Evolutionary conservation across 2,888 invertebrate genomes (phyloP).

Genomic region (Linyphia triangularis): DNA sequence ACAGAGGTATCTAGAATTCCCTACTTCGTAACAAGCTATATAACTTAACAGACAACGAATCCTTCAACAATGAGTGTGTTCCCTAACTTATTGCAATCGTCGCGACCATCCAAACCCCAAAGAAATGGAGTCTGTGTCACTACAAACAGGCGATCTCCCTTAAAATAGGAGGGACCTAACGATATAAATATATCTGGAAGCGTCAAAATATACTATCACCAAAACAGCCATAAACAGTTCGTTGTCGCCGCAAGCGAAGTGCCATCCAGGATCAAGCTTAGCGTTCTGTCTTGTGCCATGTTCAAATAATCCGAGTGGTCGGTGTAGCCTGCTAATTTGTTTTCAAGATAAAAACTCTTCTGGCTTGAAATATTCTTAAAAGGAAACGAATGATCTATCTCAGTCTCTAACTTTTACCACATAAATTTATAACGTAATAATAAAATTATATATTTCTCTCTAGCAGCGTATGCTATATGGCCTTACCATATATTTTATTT

Average conservation of each 20-base stretch:
- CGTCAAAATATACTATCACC: slow-evolving; percentile 67
- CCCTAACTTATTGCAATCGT: slow-evolving; percentile 41
- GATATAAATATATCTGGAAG: slow-evolving; percentile 61
- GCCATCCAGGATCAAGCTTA: not conserved
- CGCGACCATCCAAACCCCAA: slow-evolving; percentile 1
- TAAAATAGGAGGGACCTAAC: slow-evolving; percentile 40
- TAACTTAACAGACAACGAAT: slow-evolving; percentile 72
- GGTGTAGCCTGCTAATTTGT: slow-evolving; percentile 58
- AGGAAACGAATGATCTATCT: slow-evolving; percentile 66
- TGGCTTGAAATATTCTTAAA: slow-evolving; percentile 59
- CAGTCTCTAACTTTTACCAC: slow-evolving; percentile 54
- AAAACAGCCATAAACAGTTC: slow-evolving; percentile 60
- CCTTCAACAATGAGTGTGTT: slow-evolving; percentile 63
- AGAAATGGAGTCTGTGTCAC: not conserved
- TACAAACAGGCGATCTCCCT: slow-evolving; percentile 28
- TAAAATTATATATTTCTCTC: slow-evolving; percentile 72
- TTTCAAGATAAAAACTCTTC: slow-evolving; percentile 60
- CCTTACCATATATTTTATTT: slow-evolving; percentile 64
- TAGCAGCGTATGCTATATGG: slow-evolving; percentile 72
- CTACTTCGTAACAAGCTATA: slow-evolving; percentile 66
- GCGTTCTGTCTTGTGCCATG: slow-evolving; percentile 35
- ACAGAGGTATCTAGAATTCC: slow-evolving; percentile 47
- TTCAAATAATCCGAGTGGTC: slow-evolving; percentile 47
- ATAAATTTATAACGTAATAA: slow-evolving; percentile 64
- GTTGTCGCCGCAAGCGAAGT: slow-evolving; percentile 42